phyloP scores from a whole-genome alignment of 2,113 vertebrate species.

The Alethe castanea region DNA sequence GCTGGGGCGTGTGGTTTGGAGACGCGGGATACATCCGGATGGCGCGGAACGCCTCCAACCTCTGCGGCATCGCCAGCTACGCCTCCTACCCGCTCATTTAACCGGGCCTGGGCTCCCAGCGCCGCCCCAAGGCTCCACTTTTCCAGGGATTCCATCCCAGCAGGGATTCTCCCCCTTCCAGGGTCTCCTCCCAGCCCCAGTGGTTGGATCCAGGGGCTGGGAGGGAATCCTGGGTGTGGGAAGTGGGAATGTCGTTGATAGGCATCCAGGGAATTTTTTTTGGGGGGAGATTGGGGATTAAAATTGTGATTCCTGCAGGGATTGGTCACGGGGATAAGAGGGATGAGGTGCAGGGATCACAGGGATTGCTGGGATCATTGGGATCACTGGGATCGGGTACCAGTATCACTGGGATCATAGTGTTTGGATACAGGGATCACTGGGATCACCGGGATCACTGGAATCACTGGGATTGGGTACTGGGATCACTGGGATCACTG shows the following conservation, averaged over 20 bases:
- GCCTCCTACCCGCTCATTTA: constrained; percentile 69
- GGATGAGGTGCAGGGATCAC: background rate
- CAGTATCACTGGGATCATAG: no score
- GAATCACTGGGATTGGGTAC: no score
- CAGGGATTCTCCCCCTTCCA: accelerated
- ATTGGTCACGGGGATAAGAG: accelerated
- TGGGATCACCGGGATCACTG: background rate
- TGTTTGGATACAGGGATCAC: no score
- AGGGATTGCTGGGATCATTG: background rate
- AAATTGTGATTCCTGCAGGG: background rate
- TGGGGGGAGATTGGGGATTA: accelerated
- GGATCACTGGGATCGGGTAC: no score
- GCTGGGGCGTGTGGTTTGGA: constrained; percentile 70
- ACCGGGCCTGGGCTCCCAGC: accelerated
- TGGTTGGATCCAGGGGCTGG: accelerated
- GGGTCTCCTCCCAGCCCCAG: accelerated
- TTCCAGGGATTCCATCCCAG: accelerated
- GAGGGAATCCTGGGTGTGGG: background rate
- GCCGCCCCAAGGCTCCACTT: accelerated
- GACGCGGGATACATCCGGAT: constrained; percentile 73
- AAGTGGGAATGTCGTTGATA: accelerated
- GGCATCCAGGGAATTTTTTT: accelerated
- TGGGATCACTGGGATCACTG: no score
- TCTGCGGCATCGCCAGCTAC: constrained; percentile 73
- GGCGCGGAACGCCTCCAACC: constrained; percentile 70